Base-by-base conservation (phyloP, 2,113 vertebrate species). In the Pontoporia blainvillei region DNA sequence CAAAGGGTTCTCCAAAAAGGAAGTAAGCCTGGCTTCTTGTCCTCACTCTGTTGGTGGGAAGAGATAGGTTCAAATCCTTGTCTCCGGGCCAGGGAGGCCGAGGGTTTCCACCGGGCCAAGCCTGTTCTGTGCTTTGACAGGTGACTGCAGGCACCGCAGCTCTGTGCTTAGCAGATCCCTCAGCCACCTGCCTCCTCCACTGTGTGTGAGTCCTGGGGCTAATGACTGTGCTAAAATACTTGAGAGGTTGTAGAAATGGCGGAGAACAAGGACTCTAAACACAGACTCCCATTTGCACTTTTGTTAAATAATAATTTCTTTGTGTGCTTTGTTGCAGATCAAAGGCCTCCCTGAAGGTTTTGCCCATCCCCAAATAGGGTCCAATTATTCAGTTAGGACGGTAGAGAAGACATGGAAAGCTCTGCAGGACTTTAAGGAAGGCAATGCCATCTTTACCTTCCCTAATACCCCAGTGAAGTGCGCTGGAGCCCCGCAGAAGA, bases 391-490 rank as follows among this genome's bases (percentile, higher is more conserved):
- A 1, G 86, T 98, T 31, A 61, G 98, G 93, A 99, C 99, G 0
- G 99, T 99, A 64, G 99, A 99, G 96, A 99, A 99, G 98, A 99
- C 99, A 0, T 99, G 99, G 99, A 99, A 98, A 88, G 99, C 99
- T 27, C 96, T 99, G 95, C 99, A 99, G 91, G 98, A 99, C 97
- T 99, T 99, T 97, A 99, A 99, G 95, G 99, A 99, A 95, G 99
- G 99, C 79, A 99, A 99, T 71, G 99, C 99, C 64, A 97, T 99
- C 81, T 99, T 99, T 91, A 99, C 99, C 36, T 99, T 99, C 96
- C 99, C 99, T 83, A 99, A 99, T 86, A 99, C 99, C 9, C 99
- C 99, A 0, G 98, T 99, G 73, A 99, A 99, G 98, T 99, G 99
- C 97, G 99, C 99, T 6, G 99, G 99, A 25, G 99, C 99, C 1